Evolutionary conservation across 2,113 vertebrate species (phyloP), one percentile per base, ranked within the genome.

Genomic region (Phalacrocorax carbo): DNA sequence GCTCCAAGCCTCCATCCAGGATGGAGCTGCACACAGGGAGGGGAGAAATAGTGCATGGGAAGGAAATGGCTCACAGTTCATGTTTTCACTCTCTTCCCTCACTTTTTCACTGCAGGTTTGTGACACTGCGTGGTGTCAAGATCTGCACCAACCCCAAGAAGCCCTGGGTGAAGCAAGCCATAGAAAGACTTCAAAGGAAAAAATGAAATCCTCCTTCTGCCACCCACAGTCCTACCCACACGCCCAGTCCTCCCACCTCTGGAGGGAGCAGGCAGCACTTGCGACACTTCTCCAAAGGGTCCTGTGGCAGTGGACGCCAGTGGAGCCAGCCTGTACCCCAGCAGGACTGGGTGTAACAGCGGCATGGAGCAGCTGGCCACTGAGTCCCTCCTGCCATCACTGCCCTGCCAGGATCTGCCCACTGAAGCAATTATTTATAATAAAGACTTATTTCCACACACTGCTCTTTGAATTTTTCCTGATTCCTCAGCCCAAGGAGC

Each of bases 91-190:
- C 26, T 15, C 62, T 40, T 52, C 25, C 32, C 55, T 90, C 42
- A 3, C 51, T 49, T 57, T 29, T 70, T 82, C 4, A 1, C 30
- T 68, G 66, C 75, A 96, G 96, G 54, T 3, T 97, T 36, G 44
- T 95, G 71, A 1, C 52, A n/a, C 49, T 8, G 40, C 27, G 0
- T 0, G 75, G 58, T 34, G 16, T 1, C 0, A 0, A 22, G 30
- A 1, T 97, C 61, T 97, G 96, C 0, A 21, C 26, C 0, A 7
- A 96, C 54, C 95, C 95, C 7, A 1, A n/a, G 26, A 61, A 29
- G 26, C 0, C 1, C 11, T 96, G 95, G 94, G 96, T 96, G 79
- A 29, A 46, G 18, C 95, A 0, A 52, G 13, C 4, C 30, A 32
- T 85, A 0, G 21, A 86, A 77, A 48, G 1, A 1, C 21, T 90